Evolutionary conservation across 2,113 vertebrate species (phyloP), one percentile per base, ranked within the genome.

Genomic region (Diadophis punctatus): DNA sequence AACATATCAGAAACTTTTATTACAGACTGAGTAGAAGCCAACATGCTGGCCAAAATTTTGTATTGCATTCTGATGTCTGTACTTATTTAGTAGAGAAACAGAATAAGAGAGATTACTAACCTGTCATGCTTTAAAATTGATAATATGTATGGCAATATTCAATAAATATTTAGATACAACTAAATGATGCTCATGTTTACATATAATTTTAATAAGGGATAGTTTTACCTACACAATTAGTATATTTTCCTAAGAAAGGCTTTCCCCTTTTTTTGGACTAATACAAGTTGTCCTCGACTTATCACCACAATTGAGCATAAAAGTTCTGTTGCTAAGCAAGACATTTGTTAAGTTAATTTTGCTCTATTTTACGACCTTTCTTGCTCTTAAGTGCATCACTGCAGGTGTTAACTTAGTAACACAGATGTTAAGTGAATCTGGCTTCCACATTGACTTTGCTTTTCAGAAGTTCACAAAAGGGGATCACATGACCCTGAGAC

Each of bases 171-270:
- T 88, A 30, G 16, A 84, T 89, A 85, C 1, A 88, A 53, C 4
- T 4, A 94, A 93, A 91, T 90, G 49, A 49, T 90, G 90, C 96
- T 96, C 93, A 96, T 94, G 93, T 22, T 91, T 89, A 11, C 86
- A 25, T 86, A 94, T 95, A 92, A 96, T 51, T 97, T 88, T 96
- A 96, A 95, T 90, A 94, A 58, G 92, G 92, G 96, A 96, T 95
- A 94, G 94, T 97, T 95, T 96, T 93, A 89, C 92, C 94, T 96
- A 95, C 92, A 96, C 95, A 95, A 97, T 94, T 91, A 27, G 25
- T 1, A 89, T 95, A 97, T 97, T 97, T 97, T 92, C 96, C 96
- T 95, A 96, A 95, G 93, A 94, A 94, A 95, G 93, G 93, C 92
- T 95, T 63, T 93, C 93, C 94, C 93, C 93, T 97, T 96, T 95